These are phyloP conservation scores for Micropoecilia bifurca DNA, from an alignment of 2,797 vertebrate species.

Conservation along the genomic window DNA sequence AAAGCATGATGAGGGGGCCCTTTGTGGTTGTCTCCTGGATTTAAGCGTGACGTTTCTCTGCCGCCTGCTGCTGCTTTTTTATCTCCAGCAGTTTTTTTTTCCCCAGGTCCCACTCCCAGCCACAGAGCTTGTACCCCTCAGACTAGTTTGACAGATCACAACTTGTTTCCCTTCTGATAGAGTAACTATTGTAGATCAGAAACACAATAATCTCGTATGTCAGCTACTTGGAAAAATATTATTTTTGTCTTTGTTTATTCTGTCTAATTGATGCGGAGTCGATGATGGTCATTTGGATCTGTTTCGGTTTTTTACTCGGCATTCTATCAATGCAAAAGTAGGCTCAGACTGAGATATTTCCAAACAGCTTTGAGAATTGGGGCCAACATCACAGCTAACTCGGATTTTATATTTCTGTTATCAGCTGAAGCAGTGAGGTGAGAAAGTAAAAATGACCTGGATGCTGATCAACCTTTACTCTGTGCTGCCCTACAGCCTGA, in stretches of 20 bases:
- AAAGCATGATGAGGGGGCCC: constrained; percentile 63
- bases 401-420: constrained; percentile 60
- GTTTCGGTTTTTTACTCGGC: background rate
- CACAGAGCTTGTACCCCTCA: constrained; percentile 44
- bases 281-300: constrained; percentile 16
- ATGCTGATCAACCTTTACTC: constrained; percentile 41
- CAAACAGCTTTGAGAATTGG: constrained; percentile 27
- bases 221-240: constrained; percentile 58
- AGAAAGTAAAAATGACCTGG: constrained; percentile 52
- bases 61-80: constrained; percentile 56
- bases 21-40: constrained; percentile 72
- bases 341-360: constrained; percentile 40
- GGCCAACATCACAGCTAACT: constrained; percentile 39
- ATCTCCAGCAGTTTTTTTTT: constrained; percentile 65
- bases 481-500: constrained; percentile 13
- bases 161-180: constrained; percentile 25
- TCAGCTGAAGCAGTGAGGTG: constrained; percentile 50
- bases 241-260: constrained; percentile 58
- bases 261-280: constrained; percentile 44
- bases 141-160: constrained; percentile 5
- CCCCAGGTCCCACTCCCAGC: constrained; percentile 42
- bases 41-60: constrained; percentile 72
- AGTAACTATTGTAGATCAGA: constrained; percentile 22
- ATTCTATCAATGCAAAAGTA: constrained; percentile 25
- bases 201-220: constrained; percentile 47